These are phyloP conservation scores for Schrankia costaestrigalis DNA, from an alignment of 2,888 invertebrate genomes.

Conservation along the genomic window DNA sequence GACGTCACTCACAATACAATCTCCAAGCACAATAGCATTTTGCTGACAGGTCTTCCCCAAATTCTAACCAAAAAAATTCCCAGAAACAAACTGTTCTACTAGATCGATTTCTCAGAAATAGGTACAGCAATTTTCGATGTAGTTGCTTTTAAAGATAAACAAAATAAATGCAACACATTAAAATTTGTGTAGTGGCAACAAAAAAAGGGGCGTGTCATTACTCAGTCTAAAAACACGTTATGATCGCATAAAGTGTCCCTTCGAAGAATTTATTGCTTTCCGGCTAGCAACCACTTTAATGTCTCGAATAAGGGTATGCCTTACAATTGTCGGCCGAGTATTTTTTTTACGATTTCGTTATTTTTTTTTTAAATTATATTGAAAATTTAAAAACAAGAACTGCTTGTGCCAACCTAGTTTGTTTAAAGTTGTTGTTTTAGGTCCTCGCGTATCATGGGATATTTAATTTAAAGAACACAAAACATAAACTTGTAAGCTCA, in stretches of 20 bases:
- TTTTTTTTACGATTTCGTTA: neutral
- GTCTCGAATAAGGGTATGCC: constrained; percentile 12
- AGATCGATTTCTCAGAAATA: constrained; percentile 13
- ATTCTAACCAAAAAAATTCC: too few relatives aligned
- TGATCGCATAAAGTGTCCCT: constrained; percentile 14
- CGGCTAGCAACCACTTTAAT: constrained; percentile 21
- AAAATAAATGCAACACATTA: constrained; percentile 4
- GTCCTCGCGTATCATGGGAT: too few relatives aligned
- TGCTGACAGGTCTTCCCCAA: too few relatives aligned
- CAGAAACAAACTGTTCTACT: too few relatives aligned
- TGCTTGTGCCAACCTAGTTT: too few relatives aligned
- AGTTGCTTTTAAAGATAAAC: constrained; percentile 1
- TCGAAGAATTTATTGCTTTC: constrained; percentile 16
- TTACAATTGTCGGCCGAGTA: constrained; percentile 1
- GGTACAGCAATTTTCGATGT: constrained; percentile 4
- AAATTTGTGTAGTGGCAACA: too few relatives aligned
- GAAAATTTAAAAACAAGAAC: too few relatives aligned
- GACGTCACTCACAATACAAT: too few relatives aligned
- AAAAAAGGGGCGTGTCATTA: constrained; percentile 17
- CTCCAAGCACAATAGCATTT: too few relatives aligned
- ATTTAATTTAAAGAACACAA: too few relatives aligned
- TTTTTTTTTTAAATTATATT: neutral
- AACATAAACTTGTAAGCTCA: too few relatives aligned
- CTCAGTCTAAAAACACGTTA: constrained; percentile 11
- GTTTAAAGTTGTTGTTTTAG: too few relatives aligned